Evolutionary conservation across 2,888 invertebrate genomes (phyloP).

Genomic region (Synergus gifuensis): DNA sequence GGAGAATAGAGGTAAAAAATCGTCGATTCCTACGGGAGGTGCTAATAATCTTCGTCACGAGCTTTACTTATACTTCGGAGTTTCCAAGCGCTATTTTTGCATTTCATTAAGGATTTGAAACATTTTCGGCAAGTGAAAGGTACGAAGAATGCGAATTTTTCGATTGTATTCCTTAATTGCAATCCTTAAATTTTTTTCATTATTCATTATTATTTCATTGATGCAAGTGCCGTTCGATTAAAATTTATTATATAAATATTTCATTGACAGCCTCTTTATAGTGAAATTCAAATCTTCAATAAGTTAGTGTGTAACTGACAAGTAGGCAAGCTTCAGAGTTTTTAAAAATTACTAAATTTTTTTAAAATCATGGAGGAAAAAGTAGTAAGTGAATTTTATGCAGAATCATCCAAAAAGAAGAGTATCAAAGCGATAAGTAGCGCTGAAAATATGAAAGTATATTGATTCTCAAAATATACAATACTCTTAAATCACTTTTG

Average conservation of each 20-base stretch:
- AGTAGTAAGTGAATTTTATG: background rate
- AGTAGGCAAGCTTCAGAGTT: too few relatives aligned
- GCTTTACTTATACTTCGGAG: background rate
- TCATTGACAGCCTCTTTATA: too few relatives aligned
- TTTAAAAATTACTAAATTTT: background rate
- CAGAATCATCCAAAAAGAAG: conserved; percentile 37
- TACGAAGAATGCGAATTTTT: conserved; percentile 6
- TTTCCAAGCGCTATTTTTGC: background rate
- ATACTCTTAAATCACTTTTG: conserved; percentile 43
- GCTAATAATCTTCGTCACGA: conserved; percentile 31
- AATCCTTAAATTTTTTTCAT: background rate
- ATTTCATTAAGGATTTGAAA: conserved; percentile 12
- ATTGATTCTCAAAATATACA: conserved; percentile 41
- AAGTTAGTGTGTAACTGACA: too few relatives aligned
- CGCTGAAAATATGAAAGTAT: background rate
- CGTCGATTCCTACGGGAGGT: conserved; percentile 20
- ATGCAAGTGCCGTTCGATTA: background rate
- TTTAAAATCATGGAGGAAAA: conserved; percentile 25
- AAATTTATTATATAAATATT: background rate
- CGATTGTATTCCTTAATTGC: background rate
- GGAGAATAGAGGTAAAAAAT: conserved; percentile 13
- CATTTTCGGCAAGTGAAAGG: background rate
- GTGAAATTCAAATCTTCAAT: too few relatives aligned
- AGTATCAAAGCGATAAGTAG: conserved; percentile 45
- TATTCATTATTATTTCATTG: background rate